Evolutionary conservation across 1,140 invertebrate species (phyloP), one percentile per base, ranked within the genome.

Genomic region (Uloborus diversus): DNA sequence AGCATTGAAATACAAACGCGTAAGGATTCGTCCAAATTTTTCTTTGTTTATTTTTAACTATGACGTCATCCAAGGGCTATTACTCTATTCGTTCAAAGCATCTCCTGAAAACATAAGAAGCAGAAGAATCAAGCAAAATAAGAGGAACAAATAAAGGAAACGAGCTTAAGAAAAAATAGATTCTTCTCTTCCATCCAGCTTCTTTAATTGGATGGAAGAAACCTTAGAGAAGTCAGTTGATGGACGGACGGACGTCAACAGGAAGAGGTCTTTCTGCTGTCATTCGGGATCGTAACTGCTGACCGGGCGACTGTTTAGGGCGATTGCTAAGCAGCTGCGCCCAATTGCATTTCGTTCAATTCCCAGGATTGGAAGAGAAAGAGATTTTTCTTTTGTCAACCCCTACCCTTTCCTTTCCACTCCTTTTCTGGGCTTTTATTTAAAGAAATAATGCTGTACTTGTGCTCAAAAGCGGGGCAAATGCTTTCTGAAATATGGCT

Each of bases 281-380:
- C 61, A 64, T 64, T 64, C 61, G 7, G n/a, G n/a, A 20, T 11
- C n/a, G 61, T 64, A 64, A 64, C 61, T 64, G 61, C 61, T 64
- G 33, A 37, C 61, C 33, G 61, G 61, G n/a, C 61, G 61, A 42
- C 61, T 64, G 17, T 64, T 64, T 64, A 64, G 30, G 35, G 23
- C 28, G 61, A 64, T 64, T 23, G 61, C 25, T 37, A 20, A 23
- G 33, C 61, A 64, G 61, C 33, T 64, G 61, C 20, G 61, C 61
- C 32, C 61, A 25, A 64, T 64, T 64, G 61, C 61, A 64, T 64
- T 64, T 64, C 61, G 61, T 64, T 64, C 61, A 42, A 64, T 64
- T 64, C 61, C 23, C n/a, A 20, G 33, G 61, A 59, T 59, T 59
- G 56, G 28, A 13, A 17, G 56, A 4, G 32, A 28, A 28, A n/a